Evolutionary conservation across 2,797 vertebrate genomes (phyloP).

Genomic region (Chloroceryle amazona): DNA sequence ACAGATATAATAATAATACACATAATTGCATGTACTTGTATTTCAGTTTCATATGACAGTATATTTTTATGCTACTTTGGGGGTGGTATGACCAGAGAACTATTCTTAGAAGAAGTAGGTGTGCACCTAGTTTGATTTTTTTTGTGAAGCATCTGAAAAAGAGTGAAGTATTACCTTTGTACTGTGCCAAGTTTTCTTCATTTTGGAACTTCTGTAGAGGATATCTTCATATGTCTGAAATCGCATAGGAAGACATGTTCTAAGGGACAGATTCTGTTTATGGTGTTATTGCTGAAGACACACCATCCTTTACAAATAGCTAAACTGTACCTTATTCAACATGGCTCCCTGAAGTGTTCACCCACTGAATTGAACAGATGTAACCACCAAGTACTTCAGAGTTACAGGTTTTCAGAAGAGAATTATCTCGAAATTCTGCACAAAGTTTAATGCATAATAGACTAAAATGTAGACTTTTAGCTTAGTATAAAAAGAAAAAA

Average conservation of each 20-base stretch:
- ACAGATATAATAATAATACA: background rate
- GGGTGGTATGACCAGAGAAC: background rate
- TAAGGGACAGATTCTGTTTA: background rate
- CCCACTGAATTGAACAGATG: background rate
- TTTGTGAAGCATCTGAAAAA: background rate
- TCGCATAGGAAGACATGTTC: background rate
- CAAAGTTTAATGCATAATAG: background rate
- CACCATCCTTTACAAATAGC: background rate
- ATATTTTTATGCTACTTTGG: slow-evolving; percentile 11
- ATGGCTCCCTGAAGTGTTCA: background rate
- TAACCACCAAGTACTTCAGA: background rate
- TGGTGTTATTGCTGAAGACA: background rate
- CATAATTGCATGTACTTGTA: background rate
- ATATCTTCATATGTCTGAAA: background rate
- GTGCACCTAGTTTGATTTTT: background rate
- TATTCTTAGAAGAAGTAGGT: slow-evolving; percentile 21
- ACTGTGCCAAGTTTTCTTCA: background rate
- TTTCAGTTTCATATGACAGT: background rate
- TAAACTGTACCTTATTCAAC: background rate
- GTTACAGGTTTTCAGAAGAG: background rate
- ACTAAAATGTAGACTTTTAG: background rate
- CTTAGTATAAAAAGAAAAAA: background rate
- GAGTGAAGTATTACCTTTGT: background rate
- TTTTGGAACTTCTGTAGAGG: background rate
- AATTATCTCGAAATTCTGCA: background rate